Evolutionary conservation across 2,888 invertebrate species (phyloP).

Genomic region (Dexiosoma caninum): DNA sequence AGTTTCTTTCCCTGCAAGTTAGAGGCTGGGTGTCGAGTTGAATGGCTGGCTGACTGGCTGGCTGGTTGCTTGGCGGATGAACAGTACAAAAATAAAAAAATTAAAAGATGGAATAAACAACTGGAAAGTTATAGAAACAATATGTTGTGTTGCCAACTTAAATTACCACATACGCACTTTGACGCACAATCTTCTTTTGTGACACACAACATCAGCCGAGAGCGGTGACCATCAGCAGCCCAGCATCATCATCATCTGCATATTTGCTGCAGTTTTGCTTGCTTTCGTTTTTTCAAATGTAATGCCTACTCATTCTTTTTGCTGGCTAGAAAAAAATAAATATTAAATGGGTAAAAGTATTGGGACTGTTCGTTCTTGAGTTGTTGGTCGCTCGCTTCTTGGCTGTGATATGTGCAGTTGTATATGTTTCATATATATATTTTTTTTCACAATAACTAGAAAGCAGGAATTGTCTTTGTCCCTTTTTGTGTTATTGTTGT

Average conservation of each 20-base stretch:
- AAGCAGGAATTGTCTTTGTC: not conserved
- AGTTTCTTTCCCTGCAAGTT: conserved; percentile 12
- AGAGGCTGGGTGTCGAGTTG: conserved; percentile 5
- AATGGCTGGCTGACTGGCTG: conserved; percentile 1
- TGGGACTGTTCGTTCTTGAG: conserved; percentile 25
- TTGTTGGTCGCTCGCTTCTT: conserved; percentile 5
- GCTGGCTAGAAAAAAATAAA: conserved; percentile 5
- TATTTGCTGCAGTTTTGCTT: conserved; percentile 14
- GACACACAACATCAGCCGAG: conserved; percentile 48
- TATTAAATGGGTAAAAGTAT: conserved; percentile 48
- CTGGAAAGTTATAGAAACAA: conserved; percentile 11
- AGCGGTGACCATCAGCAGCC: conserved; percentile 5
- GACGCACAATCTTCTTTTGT: conserved; percentile 53
- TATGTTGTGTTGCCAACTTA: conserved; percentile 53
- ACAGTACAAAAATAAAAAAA: too few species aligned
- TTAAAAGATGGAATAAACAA: not conserved
- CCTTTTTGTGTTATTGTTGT: not conserved
- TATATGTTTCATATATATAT: too few species aligned
- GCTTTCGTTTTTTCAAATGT: not conserved
- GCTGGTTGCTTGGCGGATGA: too few species aligned
- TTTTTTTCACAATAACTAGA: not conserved
- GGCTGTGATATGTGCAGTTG: conserved; percentile 8
- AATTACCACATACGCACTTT: conserved; percentile 60
- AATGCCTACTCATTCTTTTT: conserved; percentile 1
- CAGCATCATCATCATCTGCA: conserved; percentile 14